Percentiles rank a stretch among this genome's conserved stretches.
Conservation (phyloP, 1,140 invertebrate species). For the Oncopodura yosiiana region DNA sequence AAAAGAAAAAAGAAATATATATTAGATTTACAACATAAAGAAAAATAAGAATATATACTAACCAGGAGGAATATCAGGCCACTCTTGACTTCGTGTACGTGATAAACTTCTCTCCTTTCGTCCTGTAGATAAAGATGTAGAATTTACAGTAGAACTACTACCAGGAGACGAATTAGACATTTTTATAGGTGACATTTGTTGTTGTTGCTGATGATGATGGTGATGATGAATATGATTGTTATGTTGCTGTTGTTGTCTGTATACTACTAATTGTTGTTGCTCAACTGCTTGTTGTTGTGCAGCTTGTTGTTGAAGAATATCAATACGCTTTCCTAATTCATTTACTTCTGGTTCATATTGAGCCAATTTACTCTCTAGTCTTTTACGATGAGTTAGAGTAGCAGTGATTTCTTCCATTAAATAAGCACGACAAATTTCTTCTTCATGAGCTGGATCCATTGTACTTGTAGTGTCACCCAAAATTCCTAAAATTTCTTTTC, state of each 20-base stretch:
- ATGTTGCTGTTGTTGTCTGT: conserved; percentile 20
- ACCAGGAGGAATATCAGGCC: conserved; percentile 81
- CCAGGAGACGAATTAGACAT: conserved; percentile 34
- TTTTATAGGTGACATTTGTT: conserved; percentile 33
- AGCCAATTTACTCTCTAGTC: conserved; percentile 64
- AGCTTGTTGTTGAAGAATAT: conserved; percentile 20
- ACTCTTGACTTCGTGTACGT: conserved; percentile 70
- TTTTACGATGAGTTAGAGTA: conserved; percentile 67
- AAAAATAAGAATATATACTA: conserved; percentile 1
- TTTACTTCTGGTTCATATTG: conserved; percentile 63
- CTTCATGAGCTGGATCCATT: conserved; percentile 9
- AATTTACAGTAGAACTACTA: too few relatives aligned
- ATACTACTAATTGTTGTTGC: conserved; percentile 5
- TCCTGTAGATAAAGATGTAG: conserved; percentile 22
- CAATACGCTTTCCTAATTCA: conserved; percentile 52
- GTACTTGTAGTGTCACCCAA: conserved; percentile 12
- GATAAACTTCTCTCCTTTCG: conserved; percentile 20
- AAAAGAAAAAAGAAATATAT: not conserved
- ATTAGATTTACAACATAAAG: not conserved
- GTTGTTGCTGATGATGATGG: conserved; percentile 33
- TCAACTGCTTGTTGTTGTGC: conserved; percentile 23
- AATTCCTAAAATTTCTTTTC: conserved; percentile 15
- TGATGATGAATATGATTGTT: not conserved
- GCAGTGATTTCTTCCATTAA: conserved; percentile 59
- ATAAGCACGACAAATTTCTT: conserved; percentile 15